Conservation (phyloP, 64 coral and sea anemone genomes). For the Cladopsammia gracilis region DNA sequence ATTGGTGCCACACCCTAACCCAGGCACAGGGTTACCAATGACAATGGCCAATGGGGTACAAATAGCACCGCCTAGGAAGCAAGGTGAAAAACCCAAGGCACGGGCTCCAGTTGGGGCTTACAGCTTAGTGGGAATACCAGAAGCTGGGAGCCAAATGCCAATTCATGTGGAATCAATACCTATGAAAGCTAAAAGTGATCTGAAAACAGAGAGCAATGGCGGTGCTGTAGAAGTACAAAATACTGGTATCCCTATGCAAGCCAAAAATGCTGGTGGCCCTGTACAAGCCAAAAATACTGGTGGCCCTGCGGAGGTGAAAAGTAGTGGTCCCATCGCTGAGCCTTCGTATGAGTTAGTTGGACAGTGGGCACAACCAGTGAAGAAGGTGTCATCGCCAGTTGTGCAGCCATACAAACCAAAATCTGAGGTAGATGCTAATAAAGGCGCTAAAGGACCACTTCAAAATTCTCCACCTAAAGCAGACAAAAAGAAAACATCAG, state of each 20-base stretch:
- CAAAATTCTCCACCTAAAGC: not conserved
- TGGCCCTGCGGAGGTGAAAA: not conserved
- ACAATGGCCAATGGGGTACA: not conserved
- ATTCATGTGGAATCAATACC: not conserved
- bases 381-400: not conserved
- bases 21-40: too few relatives aligned
- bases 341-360: slow-evolving; percentile 4
- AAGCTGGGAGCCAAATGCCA: not conserved
- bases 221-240: not conserved
- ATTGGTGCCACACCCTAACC: not conserved
- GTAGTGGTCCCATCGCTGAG: not conserved
- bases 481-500: not conserved
- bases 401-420: not conserved
- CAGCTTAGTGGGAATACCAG: slow-evolving; percentile 25
- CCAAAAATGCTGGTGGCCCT: not conserved
- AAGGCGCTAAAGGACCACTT: not conserved
- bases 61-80: not conserved
- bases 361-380: not conserved
- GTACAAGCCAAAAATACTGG: not conserved
- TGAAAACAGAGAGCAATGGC: not conserved
- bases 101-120: not conserved
- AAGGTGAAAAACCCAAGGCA: not conserved
- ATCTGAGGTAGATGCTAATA: not conserved
- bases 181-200: not conserved
- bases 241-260: not conserved